Conservation (phyloP, 2,797 vertebrate species). For the Phaenicophaeus curvirostris region DNA sequence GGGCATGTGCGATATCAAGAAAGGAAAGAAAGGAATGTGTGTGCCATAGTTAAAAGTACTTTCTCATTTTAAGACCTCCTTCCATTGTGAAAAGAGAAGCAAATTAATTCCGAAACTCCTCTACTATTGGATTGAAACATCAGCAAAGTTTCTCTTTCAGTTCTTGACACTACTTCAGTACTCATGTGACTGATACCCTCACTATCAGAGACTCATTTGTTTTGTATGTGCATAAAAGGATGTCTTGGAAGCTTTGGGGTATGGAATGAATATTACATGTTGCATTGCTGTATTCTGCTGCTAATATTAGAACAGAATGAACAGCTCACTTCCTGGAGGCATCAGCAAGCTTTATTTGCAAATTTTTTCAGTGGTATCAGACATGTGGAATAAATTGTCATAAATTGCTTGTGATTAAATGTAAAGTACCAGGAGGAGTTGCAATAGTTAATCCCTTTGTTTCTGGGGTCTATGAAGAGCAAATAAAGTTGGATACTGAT, state of each 20-base stretch:
- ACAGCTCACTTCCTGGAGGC: constrained; percentile 69
- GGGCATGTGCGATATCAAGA: neutral
- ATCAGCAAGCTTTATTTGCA: constrained; percentile 23
- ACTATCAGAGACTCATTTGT: neutral
- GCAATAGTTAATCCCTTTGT: constrained; percentile 53
- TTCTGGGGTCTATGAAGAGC: constrained; percentile 33
- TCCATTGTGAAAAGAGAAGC: neutral
- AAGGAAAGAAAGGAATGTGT: neutral
- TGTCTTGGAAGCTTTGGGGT: neutral
- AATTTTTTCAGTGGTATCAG: constrained; percentile 36
- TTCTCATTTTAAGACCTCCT: neutral
- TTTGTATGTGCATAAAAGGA: neutral
- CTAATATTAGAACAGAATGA: constrained; percentile 75
- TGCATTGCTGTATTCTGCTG: constrained; percentile 56
- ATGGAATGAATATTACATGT: constrained; percentile 11
- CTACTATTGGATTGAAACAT: neutral
- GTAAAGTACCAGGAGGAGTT: constrained; percentile 51
- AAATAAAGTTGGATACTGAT: constrained; percentile 16
- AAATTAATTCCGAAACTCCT: neutral
- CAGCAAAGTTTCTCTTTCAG: neutral
- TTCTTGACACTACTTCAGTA: neutral
- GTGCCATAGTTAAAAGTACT: neutral
- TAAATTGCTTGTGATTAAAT: constrained; percentile 61
- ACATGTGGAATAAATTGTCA: constrained; percentile 75
- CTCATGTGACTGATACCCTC: neutral